Evolutionary conservation across 2,888 invertebrate species (phyloP).

Genomic region (Drosophila atroscutellata): DNA sequence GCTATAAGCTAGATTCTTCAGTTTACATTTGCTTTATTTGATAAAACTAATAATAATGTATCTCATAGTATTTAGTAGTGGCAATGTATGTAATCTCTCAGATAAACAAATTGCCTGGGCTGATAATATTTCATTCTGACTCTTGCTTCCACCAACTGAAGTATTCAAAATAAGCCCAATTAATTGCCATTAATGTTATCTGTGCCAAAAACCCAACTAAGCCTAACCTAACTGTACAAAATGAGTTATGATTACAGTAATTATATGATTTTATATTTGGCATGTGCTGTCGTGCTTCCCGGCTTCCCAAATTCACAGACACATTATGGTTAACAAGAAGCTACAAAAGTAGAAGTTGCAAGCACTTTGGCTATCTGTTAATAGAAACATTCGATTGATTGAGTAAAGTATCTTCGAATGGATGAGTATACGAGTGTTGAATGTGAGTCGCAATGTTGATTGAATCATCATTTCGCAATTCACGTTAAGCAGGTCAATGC

Average conservation of each 20-base stretch:
- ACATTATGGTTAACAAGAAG: not conserved
- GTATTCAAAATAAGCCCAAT: not conserved
- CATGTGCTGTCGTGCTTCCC: not conserved
- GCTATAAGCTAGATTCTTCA: not conserved
- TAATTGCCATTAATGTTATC: not conserved
- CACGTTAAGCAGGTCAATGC: not conserved
- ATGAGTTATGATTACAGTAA: slow-evolving; percentile 5
- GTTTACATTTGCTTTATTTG: not conserved
- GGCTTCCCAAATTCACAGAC: not conserved
- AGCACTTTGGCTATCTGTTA: not conserved
- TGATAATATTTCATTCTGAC: not conserved
- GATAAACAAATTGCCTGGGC: not conserved
- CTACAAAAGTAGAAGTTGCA: not conserved
- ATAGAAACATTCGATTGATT: not conserved
- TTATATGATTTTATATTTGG: not conserved
- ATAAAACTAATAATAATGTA: not conserved
- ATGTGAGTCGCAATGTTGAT: not conserved
- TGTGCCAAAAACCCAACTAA: slow-evolving; percentile 2
- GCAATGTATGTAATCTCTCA: not conserved
- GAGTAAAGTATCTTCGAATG: not conserved
- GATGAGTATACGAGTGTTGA: not conserved
- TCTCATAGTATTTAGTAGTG: not conserved
- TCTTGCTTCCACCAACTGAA: not conserved
- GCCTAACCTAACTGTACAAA: slow-evolving; percentile 4
- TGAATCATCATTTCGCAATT: not conserved